Conservation (phyloP, 2,888 invertebrate species). For the Oegoconia quadripuncta region DNA sequence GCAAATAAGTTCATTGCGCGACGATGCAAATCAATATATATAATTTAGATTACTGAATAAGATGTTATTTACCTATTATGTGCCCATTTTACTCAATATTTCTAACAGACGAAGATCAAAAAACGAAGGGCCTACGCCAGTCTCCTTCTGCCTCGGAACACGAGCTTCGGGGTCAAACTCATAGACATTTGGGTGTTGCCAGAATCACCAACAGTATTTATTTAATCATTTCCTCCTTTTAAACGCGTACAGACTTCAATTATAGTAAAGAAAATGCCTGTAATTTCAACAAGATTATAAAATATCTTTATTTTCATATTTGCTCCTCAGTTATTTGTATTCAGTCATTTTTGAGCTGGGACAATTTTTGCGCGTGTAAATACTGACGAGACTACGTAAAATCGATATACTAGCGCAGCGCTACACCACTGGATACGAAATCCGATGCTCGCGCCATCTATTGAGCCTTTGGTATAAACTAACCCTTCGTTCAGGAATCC, state of each 20-base stretch:
- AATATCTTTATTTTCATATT: slow-evolving; percentile 8
- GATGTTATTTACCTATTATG: slow-evolving; percentile 73
- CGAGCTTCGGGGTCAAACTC: slow-evolving; percentile 79
- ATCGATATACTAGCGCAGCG: slow-evolving; percentile 75
- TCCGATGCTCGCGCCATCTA: slow-evolving; percentile 55
- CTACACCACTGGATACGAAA: slow-evolving; percentile 54
- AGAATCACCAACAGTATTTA: slow-evolving; percentile 21
- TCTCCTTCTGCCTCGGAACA: slow-evolving; percentile 72
- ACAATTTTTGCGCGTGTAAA: slow-evolving; percentile 56
- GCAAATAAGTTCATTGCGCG: slow-evolving; percentile 25
- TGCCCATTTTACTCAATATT: slow-evolving; percentile 76
- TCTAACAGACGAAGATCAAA: slow-evolving; percentile 67
- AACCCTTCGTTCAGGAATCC: slow-evolving; percentile 6
- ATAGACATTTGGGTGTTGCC: slow-evolving; percentile 74
- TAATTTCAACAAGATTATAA: not conserved
- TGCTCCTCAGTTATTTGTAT: slow-evolving; percentile 6
- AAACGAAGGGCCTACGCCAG: slow-evolving; percentile 75
- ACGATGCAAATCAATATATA: not conserved
- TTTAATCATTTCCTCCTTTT: slow-evolving; percentile 6
- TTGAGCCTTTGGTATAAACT: slow-evolving; percentile 8
- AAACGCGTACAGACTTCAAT: not conserved
- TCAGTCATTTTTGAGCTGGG: slow-evolving; percentile 16
- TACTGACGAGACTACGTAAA: slow-evolving; percentile 47
- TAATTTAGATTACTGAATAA: slow-evolving; percentile 27
- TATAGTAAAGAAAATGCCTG: not conserved